Evolutionary conservation across 2,888 invertebrate species (phyloP).

Genomic region (Tolmerus cingulatus): DNA sequence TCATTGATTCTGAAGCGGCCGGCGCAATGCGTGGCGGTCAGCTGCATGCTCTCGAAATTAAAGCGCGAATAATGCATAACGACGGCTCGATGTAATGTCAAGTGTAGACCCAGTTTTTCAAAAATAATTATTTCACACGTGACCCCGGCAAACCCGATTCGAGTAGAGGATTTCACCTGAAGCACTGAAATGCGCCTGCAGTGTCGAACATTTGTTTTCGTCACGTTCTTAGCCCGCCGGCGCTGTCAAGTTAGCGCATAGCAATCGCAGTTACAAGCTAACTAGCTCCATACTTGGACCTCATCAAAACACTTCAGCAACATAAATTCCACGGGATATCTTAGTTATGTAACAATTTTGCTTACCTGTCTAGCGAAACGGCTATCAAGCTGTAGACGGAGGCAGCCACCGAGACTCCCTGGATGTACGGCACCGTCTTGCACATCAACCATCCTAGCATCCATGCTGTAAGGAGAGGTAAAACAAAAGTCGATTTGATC

Average conservation of each 20-base stretch:
- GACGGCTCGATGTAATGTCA: slow-evolving; percentile 11
- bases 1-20: background rate
- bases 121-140: background rate
- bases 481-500: slow-evolving; percentile 25
- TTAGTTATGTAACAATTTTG: slow-evolving; percentile 49
- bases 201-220: background rate
- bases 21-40: background rate
- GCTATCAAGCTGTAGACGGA: slow-evolving; percentile 95
- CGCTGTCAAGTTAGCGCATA: background rate
- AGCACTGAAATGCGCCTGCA: background rate
- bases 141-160: background rate
- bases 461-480: slow-evolving; percentile 77
- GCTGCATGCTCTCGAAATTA: background rate
- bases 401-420: slow-evolving; percentile 93
- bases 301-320: background rate
- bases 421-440: slow-evolving; percentile 94
- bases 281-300: background rate
- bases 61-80: background rate
- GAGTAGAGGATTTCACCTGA: background rate
- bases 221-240: background rate
- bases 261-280: background rate
- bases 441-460: slow-evolving; percentile 95
- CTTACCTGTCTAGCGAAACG: slow-evolving; percentile 91
- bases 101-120: slow-evolving; percentile 18
- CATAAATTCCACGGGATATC: background rate